A percentile compares a stretch with the other conserved stretches of the same genome.
Evolutionary conservation across 2,113 vertebrate genomes (phyloP).

Genomic region (Hemibagrus wyckioides): DNA sequence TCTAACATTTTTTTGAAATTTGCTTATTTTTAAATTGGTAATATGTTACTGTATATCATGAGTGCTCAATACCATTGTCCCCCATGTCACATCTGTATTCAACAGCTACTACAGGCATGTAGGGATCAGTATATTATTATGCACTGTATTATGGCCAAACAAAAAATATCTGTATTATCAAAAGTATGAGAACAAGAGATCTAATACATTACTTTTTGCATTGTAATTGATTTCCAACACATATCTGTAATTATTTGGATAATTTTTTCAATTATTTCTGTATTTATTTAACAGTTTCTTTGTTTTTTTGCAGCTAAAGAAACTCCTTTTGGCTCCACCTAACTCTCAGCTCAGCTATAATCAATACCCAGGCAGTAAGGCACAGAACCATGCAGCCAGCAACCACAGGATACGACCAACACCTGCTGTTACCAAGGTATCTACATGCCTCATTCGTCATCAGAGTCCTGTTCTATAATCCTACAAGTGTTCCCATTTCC

Average conservation of each 20-base stretch:
- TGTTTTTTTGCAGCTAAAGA: conserved; percentile 88
- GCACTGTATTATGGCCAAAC: background rate
- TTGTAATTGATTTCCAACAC: background rate
- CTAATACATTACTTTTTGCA: background rate
- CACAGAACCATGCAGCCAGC: conserved; percentile 92
- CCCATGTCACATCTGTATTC: background rate
- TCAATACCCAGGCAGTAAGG: conserved; percentile 96
- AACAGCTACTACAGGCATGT: background rate
- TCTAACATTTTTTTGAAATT: background rate
- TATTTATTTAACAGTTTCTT: conserved; percentile 39
- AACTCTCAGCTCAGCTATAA: conserved; percentile 99
- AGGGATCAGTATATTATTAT: background rate
- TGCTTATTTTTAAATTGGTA: background rate
- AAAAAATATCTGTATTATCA: background rate
- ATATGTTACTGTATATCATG: background rate
- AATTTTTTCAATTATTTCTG: background rate
- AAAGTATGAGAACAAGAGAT: background rate
- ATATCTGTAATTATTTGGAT: background rate
- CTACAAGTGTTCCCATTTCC: background rate
- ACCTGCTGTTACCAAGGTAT: conserved; percentile 96
- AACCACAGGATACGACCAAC: conserved; percentile 95
- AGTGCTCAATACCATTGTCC: background rate
- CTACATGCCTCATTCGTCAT: conserved; percentile 62
- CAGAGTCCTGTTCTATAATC: conserved; percentile 3
- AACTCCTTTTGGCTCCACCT: conserved; percentile 97